Base-by-base conservation (phyloP, 2,888 invertebrate genomes). In the Craniophora ligustri region DNA sequence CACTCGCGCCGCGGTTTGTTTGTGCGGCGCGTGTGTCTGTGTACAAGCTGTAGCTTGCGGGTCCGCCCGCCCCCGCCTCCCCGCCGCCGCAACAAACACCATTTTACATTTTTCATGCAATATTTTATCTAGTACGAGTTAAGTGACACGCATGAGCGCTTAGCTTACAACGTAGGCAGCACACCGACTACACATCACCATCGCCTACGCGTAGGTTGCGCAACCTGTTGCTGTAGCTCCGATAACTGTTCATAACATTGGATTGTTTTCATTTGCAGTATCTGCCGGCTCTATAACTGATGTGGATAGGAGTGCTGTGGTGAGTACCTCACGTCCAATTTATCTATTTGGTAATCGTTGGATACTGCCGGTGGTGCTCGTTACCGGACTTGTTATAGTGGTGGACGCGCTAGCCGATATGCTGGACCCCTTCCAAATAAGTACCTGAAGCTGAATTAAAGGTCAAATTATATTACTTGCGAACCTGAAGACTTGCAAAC, bases 211-310 rank as follows among this genome's bases (percentile, higher is more conserved):
- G 30, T 42, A 11, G 21, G 7, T 23, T n/a, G 14, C 19, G n/a
- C n/a, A n/a, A 26, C n/a, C 13, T 5, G 19, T 8, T 36, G 36
- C n/a, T 1, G 5, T 5, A 3, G 11, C 13, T 13, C 14, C 14
- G 5, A 10, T 14, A 10, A 13, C n/a, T n/a, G n/a, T n/a, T n/a
- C n/a, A 14, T 23, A 38, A 21, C 3, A 38, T 3, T 8, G 1
- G 8, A 8, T 1, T 61, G 3, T 45, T 53, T 31, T 55, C 7
- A 36, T 50, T 88, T 87, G 2, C 95, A 98, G 98, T 98, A 94
- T 98, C 98, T 90, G 97, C 97, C 93, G 97, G 98, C 91, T 98
- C 98, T 89, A 97, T 98, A 92, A 98, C 98, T 77, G 98, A 98
- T 91, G 97, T 97, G 91, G 98, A 98, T 94, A 96, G 97, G 88